phyloP scores from a whole-genome alignment of 2,888 invertebrate species.

The Drosophila sordidula region DNA sequence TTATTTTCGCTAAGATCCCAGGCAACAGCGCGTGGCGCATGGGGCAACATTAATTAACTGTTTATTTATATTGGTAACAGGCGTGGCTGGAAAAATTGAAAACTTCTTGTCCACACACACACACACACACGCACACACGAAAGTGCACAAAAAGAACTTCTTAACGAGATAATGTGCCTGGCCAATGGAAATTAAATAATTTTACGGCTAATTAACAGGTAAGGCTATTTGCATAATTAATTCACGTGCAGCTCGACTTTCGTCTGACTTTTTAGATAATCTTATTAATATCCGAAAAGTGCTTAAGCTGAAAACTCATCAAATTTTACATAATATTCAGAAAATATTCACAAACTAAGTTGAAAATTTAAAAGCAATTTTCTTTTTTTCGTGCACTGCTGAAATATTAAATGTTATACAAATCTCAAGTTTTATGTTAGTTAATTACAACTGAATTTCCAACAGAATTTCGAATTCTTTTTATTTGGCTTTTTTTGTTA shows the following conservation, averaged over 20 bases:
- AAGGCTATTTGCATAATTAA: constrained; percentile 66
- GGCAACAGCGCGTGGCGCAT: constrained; percentile 8
- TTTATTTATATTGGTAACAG: constrained; percentile 62
- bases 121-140: background rate
- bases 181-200: constrained; percentile 57
- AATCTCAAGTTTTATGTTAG: no score
- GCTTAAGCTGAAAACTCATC: background rate
- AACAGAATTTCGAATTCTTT: constrained; percentile 7
- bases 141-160: constrained; percentile 50
- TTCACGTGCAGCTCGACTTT: constrained; percentile 38
- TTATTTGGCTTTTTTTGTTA: constrained; percentile 10
- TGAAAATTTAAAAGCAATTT: no score
- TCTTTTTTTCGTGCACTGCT: no score
- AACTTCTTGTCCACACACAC: constrained; percentile 38
- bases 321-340: no score
- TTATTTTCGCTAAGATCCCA: constrained; percentile 45
- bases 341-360: background rate
- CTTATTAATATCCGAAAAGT: constrained; percentile 10
- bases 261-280: constrained; percentile 8
- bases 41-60: constrained; percentile 68
- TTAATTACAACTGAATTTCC: background rate
- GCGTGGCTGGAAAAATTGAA: constrained; percentile 43
- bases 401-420: no score
- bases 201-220: constrained; percentile 68
- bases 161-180: constrained; percentile 65